Percentiles rank a stretch among this genome's conserved stretches.
Evolutionary conservation across 1,140 invertebrate genomes (phyloP).

Genomic region (Dysdera silvatica): DNA sequence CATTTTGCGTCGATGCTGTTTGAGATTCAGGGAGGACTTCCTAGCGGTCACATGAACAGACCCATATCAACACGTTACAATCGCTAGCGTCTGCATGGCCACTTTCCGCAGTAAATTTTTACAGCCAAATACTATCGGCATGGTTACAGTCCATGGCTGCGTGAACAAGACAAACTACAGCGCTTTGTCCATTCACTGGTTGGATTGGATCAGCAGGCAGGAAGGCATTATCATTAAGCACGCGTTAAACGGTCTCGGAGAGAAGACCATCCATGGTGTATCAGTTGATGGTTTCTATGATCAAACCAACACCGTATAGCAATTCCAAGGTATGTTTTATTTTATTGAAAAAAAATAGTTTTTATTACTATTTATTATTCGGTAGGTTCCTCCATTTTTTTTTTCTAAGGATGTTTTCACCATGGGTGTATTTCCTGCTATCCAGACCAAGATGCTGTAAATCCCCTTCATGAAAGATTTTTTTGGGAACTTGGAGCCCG

Average conservation of each 20-base stretch:
- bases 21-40: too few species aligned
- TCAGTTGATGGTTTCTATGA: not conserved
- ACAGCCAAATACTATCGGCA: slow-evolving; percentile 19
- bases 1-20: too few species aligned
- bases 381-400: not conserved
- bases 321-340: not conserved
- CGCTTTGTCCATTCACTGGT: slow-evolving; percentile 5
- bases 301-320: not conserved
- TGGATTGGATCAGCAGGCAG: slow-evolving; percentile 3
- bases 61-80: too few species aligned
- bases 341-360: not conserved
- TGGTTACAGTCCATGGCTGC: slow-evolving; percentile 16
- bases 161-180: not conserved
- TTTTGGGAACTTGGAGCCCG: not conserved
- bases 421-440: not conserved
- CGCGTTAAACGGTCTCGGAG: slow-evolving; percentile 7
- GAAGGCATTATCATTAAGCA: slow-evolving; percentile 10
- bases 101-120: too few species aligned
- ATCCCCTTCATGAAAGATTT: not conserved
- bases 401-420: not conserved
- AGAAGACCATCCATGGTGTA: not conserved
- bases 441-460: not conserved
- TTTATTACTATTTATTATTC: not conserved
- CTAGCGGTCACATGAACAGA: too few species aligned
- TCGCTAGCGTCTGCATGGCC: too few species aligned